Base-by-base conservation (phyloP, 2,113 vertebrate species). In the Lepus europaeus region DNA sequence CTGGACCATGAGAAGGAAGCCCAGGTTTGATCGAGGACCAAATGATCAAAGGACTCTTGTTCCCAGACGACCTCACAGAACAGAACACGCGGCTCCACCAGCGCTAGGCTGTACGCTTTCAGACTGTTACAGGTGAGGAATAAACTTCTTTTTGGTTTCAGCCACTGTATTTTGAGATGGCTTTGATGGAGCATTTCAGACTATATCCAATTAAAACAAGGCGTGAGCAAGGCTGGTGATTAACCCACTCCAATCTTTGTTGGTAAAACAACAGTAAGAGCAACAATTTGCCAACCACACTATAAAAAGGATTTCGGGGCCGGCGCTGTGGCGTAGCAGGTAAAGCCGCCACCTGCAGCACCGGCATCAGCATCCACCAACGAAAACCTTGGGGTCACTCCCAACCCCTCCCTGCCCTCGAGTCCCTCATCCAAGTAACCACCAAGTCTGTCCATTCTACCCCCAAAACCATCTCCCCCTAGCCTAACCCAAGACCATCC, bases 181-280 rank as follows among this genome's bases (percentile, higher is more conserved):
- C 39, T 70, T 29, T 90, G 29, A 4, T 70, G 39, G 45, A 61
- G 31, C 69, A 70, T 36, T 70, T 89, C 31, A 81, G 66, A 56
- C 20, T 66, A 22, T 31, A 79, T 14, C 53, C 90, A 80, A 49
- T 80, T 69, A 89, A 90, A 96, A 79, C 23, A 93, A 68, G 36
- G 16, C 84, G 23, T 90, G 56, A 80, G 6, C 51, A 78, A 0
- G 31, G 56, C 66, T 39, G n/a, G 6, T 59, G 86, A 91, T 49
- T 49, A 74, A 89, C 22, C n/a, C 6, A 90, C 70, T 68, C 29
- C 33, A 20, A 74, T 45, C 61, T 92, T 49, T 39, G 5, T 68
- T 93, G 53, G 51, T 66, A 89, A 33, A 61, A 73, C 13, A 72
- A 51, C 8, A 36, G 12, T 9, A 70, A 33, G 20, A 69, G 12